Base-by-base conservation (phyloP, 2,797 vertebrate genomes). In the Eidolon dupreanum region DNA sequence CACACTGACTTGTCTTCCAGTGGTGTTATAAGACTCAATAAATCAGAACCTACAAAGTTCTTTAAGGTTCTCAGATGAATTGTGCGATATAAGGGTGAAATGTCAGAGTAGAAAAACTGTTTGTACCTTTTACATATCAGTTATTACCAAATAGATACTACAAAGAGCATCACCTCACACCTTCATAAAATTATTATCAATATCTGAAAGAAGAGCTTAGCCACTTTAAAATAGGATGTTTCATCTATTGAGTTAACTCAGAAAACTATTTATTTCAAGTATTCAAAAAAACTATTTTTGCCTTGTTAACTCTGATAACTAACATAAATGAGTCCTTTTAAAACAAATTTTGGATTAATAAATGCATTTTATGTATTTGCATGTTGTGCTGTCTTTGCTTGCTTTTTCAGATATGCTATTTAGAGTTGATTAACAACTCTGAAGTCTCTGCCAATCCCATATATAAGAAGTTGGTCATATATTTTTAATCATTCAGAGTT, bases 401-500 rank as follows among this genome's bases (percentile, higher is more conserved):
- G 38, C 20, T 97, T 98, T 98, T 98, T 97, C 38, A 10, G 98
- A 96, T 96, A 97, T 88, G 82, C 85, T 97, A 88, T 98, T 98
- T 96, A 95, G 90, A 96, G 96, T 97, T 98, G 97, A 98, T 98
- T 98, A 98, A 98, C 96, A 98, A 68, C 86, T 97, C 57, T 95
- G 95, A 96, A 97, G 93, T 96, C 96, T 97, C 97, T 96, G 83
- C 93, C 97, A 98, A 86, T 93, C 95, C 93, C 97, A 97, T 97
- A 97, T 94, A 97, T 97, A 97, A 97, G 97, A 97, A 98, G 97
- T 97, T 98, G 88, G 95, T 97, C 82, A 93, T 97, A 81, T 98
- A 98, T 98, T 98, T 98, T 98, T 98, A 98, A 98, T 98, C 97
- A 98, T 98, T 98, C 98, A 98, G 97, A 97, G 90, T 85, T 94